A percentile compares a stretch with the other conserved stretches of the same genome.
phyloP scores from a whole-genome alignment of 2,797 vertebrate genomes.

The Oceanodroma leucorhoa region DNA sequence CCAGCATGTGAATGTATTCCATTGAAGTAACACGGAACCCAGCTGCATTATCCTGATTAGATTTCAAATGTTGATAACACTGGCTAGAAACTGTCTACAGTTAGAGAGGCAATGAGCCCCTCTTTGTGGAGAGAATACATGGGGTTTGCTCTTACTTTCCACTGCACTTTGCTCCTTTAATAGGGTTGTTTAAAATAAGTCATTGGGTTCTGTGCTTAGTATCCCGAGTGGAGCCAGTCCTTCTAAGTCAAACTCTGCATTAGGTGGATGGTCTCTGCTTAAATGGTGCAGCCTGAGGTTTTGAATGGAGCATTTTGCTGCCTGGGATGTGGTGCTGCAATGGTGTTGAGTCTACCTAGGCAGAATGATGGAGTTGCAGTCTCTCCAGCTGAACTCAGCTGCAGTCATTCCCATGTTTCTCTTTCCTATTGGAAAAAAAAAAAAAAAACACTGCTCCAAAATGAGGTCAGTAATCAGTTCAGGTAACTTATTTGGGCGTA shows the following conservation, averaged over 20 bases:
- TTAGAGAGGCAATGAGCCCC: background rate
- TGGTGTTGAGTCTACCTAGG: background rate
- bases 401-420: background rate
- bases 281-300: background rate
- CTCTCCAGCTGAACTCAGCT: background rate
- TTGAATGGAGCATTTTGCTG: background rate
- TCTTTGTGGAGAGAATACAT: background rate
- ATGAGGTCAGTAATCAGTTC: background rate
- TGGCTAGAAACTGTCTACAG: background rate
- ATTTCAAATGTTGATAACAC: background rate
- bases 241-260: background rate
- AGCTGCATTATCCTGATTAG: background rate
- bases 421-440: background rate
- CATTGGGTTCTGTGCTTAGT: background rate
- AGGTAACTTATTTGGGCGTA: background rate
- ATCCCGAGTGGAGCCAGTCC: background rate
- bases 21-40: background rate
- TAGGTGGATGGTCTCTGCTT: background rate
- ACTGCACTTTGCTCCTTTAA: background rate
- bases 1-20: constrained; percentile 71
- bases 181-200: background rate
- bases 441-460: background rate
- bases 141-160: constrained; percentile 36
- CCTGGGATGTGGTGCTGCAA: background rate
- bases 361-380: background rate